phyloP scores from a whole-genome alignment of 2,888 invertebrate species.

The Temnothorax ravouxi region DNA sequence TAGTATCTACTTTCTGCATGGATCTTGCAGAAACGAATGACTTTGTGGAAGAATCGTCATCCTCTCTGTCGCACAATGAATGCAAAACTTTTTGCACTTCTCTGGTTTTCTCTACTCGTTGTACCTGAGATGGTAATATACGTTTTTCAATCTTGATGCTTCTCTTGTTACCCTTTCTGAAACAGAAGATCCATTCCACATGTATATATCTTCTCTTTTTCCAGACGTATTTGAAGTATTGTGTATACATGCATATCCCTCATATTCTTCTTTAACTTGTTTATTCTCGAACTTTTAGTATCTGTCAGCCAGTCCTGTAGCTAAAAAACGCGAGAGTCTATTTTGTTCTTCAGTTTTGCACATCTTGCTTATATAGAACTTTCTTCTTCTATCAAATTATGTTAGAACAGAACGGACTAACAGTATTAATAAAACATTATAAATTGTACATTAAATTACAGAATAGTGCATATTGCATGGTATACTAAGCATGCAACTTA shows the following conservation, averaged over 20 bases:
- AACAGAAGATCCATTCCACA: conserved; percentile 77
- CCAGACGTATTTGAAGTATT: conserved; percentile 13
- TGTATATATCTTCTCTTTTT: conserved; percentile 25
- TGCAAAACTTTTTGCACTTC: conserved; percentile 52
- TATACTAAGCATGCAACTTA: conserved; percentile 22
- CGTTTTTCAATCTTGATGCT: conserved; percentile 13
- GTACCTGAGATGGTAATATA: conserved; percentile 36
- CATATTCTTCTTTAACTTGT: conserved; percentile 30
- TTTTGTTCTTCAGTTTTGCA: conserved; percentile 27
- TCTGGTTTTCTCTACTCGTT: conserved; percentile 45
- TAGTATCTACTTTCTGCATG: background rate
- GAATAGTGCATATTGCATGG: conserved; percentile 14
- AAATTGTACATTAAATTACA: conserved; percentile 28
- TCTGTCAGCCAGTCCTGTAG: conserved; percentile 50
- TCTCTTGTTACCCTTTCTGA: conserved; percentile 78
- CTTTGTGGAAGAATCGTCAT: conserved; percentile 24
- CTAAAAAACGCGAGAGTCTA: conserved; percentile 32
- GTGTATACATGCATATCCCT: conserved; percentile 43
- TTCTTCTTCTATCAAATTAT: conserved; percentile 24
- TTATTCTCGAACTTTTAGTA: conserved; percentile 48
- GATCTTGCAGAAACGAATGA: background rate
- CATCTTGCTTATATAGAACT: conserved; percentile 22
- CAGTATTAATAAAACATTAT: conserved; percentile 45
- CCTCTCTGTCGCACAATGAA: conserved; percentile 69
- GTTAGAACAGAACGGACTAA: conserved; percentile 64